Conservation (phyloP, 2,113 vertebrate species). For the Donacobius atricapilla region DNA sequence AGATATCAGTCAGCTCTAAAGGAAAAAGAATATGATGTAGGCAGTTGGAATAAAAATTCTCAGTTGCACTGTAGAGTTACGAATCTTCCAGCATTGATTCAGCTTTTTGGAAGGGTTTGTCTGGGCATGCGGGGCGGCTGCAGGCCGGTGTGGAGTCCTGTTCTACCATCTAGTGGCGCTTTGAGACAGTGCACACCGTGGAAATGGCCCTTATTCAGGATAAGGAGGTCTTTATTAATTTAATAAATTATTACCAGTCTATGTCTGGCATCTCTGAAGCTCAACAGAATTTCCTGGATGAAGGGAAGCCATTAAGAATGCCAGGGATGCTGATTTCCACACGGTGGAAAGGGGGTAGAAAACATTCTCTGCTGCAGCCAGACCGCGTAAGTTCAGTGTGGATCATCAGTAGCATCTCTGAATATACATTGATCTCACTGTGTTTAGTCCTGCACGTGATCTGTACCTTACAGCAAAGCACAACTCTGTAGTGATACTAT, state of each 20-base stretch:
- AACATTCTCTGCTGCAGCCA: background rate
- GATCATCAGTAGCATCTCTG: background rate
- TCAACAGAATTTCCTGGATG: background rate
- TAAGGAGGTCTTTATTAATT: too few relatives aligned
- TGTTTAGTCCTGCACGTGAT: accelerated
- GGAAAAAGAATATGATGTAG: background rate
- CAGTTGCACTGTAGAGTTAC: background rate
- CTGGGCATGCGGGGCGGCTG: accelerated
- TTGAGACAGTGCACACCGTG: background rate
- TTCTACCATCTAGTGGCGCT: background rate
- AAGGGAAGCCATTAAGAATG: background rate
- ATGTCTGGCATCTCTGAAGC: background rate
- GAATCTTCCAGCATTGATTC: background rate
- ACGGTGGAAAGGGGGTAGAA: accelerated
- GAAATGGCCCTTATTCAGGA: accelerated
- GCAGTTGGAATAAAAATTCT: background rate
- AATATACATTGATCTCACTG: background rate
- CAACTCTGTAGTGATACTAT: background rate
- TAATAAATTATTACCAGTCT: background rate
- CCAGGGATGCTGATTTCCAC: background rate
- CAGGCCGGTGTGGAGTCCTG: background rate
- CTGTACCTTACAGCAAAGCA: background rate
- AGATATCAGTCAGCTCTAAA: background rate
- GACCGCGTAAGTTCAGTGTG: background rate
- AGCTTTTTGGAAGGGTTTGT: background rate